A percentile compares a stretch with the other conserved stretches of the same genome.
phyloP scores from a whole-genome alignment of 2,113 vertebrate genomes.

The Tragulus kanchil region DNA sequence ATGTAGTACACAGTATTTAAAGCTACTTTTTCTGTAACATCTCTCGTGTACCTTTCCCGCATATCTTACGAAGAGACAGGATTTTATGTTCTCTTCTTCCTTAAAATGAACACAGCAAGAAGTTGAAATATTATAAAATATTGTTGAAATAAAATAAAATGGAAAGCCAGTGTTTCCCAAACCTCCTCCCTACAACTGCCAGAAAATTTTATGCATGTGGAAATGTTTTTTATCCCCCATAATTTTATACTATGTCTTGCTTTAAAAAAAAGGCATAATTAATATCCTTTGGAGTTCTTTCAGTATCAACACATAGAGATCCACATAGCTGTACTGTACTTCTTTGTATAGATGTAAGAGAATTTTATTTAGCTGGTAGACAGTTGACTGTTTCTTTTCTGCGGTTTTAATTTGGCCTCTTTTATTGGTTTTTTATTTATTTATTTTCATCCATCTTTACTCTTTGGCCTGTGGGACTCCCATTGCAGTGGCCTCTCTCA shows the following conservation, averaged over 20 bases:
- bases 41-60: background rate
- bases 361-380: constrained; percentile 28
- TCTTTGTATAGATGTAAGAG: background rate
- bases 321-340: background rate
- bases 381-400: background rate
- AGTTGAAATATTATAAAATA: background rate
- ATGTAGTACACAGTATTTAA: background rate
- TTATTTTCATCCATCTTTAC: too few species aligned
- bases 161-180: background rate
- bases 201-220: background rate
- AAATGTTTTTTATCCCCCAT: constrained; percentile 17
- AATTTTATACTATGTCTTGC: background rate
- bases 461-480: too few species aligned
- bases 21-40: background rate
- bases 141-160: background rate
- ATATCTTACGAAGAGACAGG: background rate
- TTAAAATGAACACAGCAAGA: background rate
- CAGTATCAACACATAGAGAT: background rate
- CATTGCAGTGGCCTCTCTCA: too few species aligned
- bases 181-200: background rate
- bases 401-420: too few species aligned
- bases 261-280: background rate
- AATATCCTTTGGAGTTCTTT: constrained; percentile 16
- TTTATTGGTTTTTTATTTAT: too few species aligned
- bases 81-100: background rate